A percentile compares a stretch with the other conserved stretches of the same genome.
These are phyloP conservation scores for Colossoma macropomum DNA, from an alignment of 2,113 vertebrate species.

Conservation along the genomic window DNA sequence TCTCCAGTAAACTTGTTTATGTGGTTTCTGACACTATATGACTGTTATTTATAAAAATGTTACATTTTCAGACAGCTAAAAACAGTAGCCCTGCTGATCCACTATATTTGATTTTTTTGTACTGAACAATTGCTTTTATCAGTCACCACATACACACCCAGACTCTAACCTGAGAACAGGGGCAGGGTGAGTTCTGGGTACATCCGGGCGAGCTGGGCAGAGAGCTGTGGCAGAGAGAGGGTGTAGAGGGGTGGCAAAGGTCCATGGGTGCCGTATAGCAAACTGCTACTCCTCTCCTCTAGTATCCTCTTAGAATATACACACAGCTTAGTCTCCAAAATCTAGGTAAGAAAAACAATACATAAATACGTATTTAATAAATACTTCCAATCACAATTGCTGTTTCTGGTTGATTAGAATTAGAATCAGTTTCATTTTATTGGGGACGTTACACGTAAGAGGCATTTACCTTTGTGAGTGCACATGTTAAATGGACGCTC, in stretches of 20 bases:
- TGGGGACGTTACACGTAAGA: no score
- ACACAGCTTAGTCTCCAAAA: constrained; percentile 93
- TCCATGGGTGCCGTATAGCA: constrained; percentile 91
- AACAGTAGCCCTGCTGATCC: no score
- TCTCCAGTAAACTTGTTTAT: no score
- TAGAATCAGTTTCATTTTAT: no score
- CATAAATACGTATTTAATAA: not conserved
- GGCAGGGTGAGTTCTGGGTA: constrained; percentile 97
- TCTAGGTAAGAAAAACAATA: constrained; percentile 73
- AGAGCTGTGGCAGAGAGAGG: constrained; percentile 89
- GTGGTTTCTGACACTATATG: no score
- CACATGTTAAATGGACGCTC: no score
- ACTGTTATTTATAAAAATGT: no score
- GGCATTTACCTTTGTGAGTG: no score
- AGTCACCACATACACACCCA: not conserved
- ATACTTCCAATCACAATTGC: not conserved
- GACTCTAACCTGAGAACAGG: constrained; percentile 92
- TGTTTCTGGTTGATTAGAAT: no score
- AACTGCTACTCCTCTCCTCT: constrained; percentile 90
- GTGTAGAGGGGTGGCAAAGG: constrained; percentile 94
- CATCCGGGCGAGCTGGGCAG: constrained; percentile 93
- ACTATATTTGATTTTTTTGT: no score
- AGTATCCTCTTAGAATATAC: constrained; percentile 93
- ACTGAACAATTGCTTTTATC: not conserved
- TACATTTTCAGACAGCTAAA: no score